These are phyloP conservation scores for Embidobia sp. DNA, from an alignment of 2,888 invertebrate genomes.

Conservation along the genomic window DNA sequence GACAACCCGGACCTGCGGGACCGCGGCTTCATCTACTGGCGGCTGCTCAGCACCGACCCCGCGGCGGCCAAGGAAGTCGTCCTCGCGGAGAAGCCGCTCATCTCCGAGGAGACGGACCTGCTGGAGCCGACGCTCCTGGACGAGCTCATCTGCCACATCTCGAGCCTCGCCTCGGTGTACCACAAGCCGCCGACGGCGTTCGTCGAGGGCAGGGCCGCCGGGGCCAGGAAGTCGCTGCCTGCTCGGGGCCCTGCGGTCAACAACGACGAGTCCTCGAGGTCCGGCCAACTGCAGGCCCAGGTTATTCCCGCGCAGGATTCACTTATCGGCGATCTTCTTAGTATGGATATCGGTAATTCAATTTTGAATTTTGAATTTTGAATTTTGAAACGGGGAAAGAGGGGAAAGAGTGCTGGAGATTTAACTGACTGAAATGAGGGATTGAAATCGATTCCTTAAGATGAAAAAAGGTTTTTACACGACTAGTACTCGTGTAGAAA, in stretches of 20 bases:
- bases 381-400: too few species aligned
- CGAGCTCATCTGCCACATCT: conserved; percentile 99
- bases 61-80: conserved; percentile 99
- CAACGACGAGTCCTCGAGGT: conserved; percentile 73
- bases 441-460: too few species aligned
- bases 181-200: conserved; percentile 99
- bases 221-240: conserved; percentile 90
- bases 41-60: conserved; percentile 98
- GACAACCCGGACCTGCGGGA: conserved; percentile 99
- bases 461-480: too few species aligned
- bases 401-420: too few species aligned
- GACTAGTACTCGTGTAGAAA: too few species aligned
- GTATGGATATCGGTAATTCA: conserved; percentile 95
- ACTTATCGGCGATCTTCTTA: conserved; percentile 96
- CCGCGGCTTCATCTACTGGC: conserved; percentile 99
- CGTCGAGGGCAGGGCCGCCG: conserved; percentile 93
- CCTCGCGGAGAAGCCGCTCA: conserved; percentile 98
- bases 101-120: conserved; percentile 99
- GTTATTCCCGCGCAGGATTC: conserved; percentile 92
- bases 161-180: conserved; percentile 98
- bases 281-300: conserved; percentile 76
- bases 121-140: conserved; percentile 98
- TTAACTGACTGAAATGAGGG: too few species aligned
- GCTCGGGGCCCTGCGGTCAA: conserved; percentile 82
- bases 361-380: too few species aligned